Conservation (phyloP, 2,888 invertebrate species). For the Campoplex capitator region DNA sequence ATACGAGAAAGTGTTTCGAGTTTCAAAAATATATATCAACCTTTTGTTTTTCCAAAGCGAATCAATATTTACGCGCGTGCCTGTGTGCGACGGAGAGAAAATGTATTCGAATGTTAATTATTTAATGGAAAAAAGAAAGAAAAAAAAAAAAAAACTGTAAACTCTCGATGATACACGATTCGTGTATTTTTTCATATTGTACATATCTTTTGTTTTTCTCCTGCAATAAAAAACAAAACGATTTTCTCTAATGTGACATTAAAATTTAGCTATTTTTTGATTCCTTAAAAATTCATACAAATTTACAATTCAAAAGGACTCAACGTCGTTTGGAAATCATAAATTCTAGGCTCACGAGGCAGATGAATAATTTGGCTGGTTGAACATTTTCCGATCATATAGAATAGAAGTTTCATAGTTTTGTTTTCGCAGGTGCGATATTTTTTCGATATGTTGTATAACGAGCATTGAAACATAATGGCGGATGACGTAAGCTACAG, state of each 20-base stretch:
- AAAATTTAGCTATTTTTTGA: neutral
- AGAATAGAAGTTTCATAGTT: too few species aligned
- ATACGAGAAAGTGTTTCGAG: constrained; percentile 50
- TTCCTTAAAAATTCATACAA: neutral
- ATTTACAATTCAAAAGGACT: too few species aligned
- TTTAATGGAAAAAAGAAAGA: constrained; percentile 37
- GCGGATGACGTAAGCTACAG: too few species aligned
- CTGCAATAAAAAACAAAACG: constrained; percentile 74
- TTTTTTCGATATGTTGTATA: too few species aligned
- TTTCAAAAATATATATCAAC: constrained; percentile 28
- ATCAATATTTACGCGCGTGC: neutral
- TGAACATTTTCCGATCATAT: too few species aligned
- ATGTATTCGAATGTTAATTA: constrained; percentile 35
- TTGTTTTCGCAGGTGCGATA: too few species aligned
- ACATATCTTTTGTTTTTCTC: constrained; percentile 72
- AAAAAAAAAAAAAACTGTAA: constrained; percentile 34
- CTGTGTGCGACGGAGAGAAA: neutral
- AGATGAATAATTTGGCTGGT: too few species aligned
- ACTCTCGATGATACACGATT: constrained; percentile 70
- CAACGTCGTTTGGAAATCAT: too few species aligned
- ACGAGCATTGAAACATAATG: too few species aligned
- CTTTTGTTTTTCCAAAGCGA: constrained; percentile 34
- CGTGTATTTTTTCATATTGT: constrained; percentile 75
- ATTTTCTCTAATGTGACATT: constrained; percentile 68
- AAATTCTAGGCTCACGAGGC: too few species aligned